Conservation (phyloP, 2,888 invertebrate species). For the Drosophila multiciliata region DNA sequence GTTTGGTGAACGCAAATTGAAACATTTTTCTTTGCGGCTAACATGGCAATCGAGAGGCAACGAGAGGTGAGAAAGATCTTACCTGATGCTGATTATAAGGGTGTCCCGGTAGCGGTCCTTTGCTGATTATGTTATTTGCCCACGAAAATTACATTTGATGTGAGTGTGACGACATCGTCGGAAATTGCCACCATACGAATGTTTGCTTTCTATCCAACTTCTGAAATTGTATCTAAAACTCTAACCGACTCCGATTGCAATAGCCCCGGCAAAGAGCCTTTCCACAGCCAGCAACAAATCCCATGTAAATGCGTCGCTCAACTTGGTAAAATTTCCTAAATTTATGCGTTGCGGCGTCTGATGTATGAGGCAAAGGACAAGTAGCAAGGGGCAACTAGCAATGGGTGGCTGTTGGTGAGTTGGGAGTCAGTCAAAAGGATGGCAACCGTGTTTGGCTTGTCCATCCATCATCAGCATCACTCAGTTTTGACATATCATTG, state of each 20-base stretch:
- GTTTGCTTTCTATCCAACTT: slow-evolving; percentile 39
- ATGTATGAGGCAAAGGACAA: slow-evolving; percentile 48
- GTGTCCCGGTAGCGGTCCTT: slow-evolving; percentile 8
- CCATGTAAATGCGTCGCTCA: slow-evolving; percentile 72
- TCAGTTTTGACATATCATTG: slow-evolving; percentile 83
- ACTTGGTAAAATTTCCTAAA: slow-evolving; percentile 66
- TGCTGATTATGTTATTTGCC: slow-evolving; percentile 76
- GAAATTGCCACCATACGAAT: slow-evolving; percentile 76
- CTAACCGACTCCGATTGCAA: slow-evolving; percentile 18
- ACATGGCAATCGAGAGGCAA: background rate
- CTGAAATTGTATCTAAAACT: slow-evolving; percentile 6
- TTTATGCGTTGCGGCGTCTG: slow-evolving; percentile 76
- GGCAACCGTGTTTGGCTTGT: slow-evolving; percentile 38
- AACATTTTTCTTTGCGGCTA: slow-evolving; percentile 58
- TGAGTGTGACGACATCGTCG: slow-evolving; percentile 76
- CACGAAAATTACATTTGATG: slow-evolving; percentile 77
- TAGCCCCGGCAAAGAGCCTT: background rate
- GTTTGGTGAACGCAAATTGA: slow-evolving; percentile 62
- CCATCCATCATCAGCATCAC: slow-evolving; percentile 82
- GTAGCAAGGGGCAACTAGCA: slow-evolving; percentile 9
- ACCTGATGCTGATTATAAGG: slow-evolving; percentile 11
- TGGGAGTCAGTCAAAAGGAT: slow-evolving; percentile 22
- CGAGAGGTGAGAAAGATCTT: slow-evolving; percentile 6
- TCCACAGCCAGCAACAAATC: slow-evolving; percentile 41
- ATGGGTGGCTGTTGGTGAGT: background rate